Percentiles rank a stretch among this genome's conserved stretches.
These are phyloP conservation scores for Scaptomyza caliginosa DNA, from an alignment of 2,888 invertebrate species.

Conservation along the genomic window DNA sequence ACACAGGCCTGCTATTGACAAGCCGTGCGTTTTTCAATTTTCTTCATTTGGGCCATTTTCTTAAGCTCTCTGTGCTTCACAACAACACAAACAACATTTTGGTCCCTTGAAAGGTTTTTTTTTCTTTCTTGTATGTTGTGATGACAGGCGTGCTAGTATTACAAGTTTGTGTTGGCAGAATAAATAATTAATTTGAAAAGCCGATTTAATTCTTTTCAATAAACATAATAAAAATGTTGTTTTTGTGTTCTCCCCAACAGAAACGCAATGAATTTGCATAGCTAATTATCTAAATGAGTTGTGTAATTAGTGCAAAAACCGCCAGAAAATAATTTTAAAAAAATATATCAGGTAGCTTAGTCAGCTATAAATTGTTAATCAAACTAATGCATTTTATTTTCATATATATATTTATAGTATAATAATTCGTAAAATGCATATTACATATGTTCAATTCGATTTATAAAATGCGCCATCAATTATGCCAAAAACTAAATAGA, in stretches of 20 bases:
- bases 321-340: neutral
- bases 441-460: slow-evolving; percentile 14
- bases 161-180: slow-evolving; percentile 25
- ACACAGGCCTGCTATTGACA: slow-evolving; percentile 53
- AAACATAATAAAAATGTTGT: slow-evolving; percentile 27
- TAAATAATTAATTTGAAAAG: slow-evolving; percentile 54
- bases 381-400: slow-evolving; percentile 56
- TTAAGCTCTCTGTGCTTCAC: neutral
- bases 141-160: slow-evolving; percentile 37
- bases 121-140: slow-evolving; percentile 23
- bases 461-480: slow-evolving; percentile 31
- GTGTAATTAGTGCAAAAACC: slow-evolving; percentile 56
- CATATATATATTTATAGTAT: no score
- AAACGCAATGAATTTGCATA: slow-evolving; percentile 61
- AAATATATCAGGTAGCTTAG: neutral
- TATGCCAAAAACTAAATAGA: slow-evolving; percentile 20
- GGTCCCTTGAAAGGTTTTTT: slow-evolving; percentile 33
- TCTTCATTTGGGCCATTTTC: slow-evolving; percentile 8
- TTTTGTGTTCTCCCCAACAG: neutral
- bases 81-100: neutral
- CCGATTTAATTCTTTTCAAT: slow-evolving; percentile 50
- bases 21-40: slow-evolving; percentile 27
- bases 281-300: slow-evolving; percentile 64
- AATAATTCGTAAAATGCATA: slow-evolving; percentile 24
- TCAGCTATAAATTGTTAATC: slow-evolving; percentile 52